Conservation (phyloP, 2,888 invertebrate species). For the Eilema griseolum region DNA sequence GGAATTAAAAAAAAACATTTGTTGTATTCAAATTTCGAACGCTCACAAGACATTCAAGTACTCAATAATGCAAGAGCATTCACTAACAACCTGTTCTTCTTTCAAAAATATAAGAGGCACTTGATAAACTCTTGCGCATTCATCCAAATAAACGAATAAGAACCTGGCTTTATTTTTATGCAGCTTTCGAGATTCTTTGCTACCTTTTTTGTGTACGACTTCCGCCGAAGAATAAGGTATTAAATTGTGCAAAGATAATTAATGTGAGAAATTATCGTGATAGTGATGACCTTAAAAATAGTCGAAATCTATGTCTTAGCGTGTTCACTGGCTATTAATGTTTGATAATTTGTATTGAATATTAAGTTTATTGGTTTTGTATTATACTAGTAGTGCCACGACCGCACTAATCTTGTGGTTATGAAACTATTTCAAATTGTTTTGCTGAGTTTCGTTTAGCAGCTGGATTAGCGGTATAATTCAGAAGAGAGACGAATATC, state of each 20-base stretch:
- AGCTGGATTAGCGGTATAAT: no score
- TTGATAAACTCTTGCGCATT: conserved; percentile 24
- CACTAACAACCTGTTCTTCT: conserved; percentile 24
- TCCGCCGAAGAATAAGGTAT: not conserved
- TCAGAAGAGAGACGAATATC: no score
- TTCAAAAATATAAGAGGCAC: conserved; percentile 22
- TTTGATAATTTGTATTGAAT: not conserved
- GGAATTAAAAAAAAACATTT: conserved; percentile 22
- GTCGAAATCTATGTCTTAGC: not conserved
- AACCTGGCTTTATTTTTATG: conserved; percentile 14
- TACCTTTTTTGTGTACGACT: conserved; percentile 5
- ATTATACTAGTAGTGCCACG: not conserved
- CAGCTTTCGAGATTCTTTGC: conserved; percentile 10
- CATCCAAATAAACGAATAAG: conserved; percentile 25
- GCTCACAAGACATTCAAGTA: conserved; percentile 13
- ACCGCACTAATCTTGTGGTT: not conserved
- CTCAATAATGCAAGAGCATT: conserved; percentile 12
- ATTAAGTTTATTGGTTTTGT: not conserved
- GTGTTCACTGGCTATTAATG: not conserved
- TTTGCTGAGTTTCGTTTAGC: not conserved
- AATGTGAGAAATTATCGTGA: no score
- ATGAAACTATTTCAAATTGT: not conserved
- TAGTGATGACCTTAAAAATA: no score
- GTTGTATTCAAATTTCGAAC: conserved; percentile 18
- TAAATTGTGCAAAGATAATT: not conserved